Percentiles rank a stretch among this genome's conserved stretches.
These are phyloP conservation scores for Oryzias melastigma DNA, from an alignment of 2,113 vertebrate genomes.

Conservation along the genomic window DNA sequence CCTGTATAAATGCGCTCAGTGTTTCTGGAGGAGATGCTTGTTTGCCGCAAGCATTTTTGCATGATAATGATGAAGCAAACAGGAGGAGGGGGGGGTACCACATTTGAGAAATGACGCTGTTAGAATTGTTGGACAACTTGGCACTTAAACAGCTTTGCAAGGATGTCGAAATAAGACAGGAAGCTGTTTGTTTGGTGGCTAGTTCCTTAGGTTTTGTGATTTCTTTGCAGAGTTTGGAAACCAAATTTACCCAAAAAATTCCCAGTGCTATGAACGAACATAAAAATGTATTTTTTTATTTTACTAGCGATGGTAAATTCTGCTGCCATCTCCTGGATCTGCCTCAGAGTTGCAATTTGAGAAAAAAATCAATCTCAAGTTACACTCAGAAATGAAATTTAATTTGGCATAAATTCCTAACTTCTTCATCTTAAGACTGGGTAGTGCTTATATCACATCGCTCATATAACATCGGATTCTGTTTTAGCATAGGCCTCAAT, in stretches of 20 bases:
- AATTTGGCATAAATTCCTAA: constrained; percentile 18
- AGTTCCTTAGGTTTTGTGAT: constrained; percentile 10
- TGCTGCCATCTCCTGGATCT: constrained; percentile 66
- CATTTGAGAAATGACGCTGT: too few relatives aligned
- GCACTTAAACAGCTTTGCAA: constrained; percentile 4
- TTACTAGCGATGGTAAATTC: neutral
- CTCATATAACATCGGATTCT: constrained; percentile 3
- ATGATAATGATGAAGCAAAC: constrained; percentile 11
- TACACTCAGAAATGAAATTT: constrained; percentile 27
- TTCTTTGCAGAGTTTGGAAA: constrained; percentile 25
- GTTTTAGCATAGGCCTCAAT: constrained; percentile 24
- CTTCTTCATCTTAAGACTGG: constrained; percentile 23
- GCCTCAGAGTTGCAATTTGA: constrained; percentile 32
- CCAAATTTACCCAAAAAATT: too few relatives aligned
- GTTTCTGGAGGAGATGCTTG: constrained; percentile 30
- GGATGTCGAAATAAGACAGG: constrained; percentile 3
- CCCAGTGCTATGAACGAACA: too few relatives aligned
- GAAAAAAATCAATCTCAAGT: constrained; percentile 4
- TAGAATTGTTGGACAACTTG: too few relatives aligned
- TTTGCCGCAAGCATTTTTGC: constrained; percentile 40
- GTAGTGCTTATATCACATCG: constrained; percentile 24
- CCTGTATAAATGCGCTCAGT: constrained; percentile 30
- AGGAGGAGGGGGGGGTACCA: too few relatives aligned
- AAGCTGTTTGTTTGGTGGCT: constrained; percentile 7
- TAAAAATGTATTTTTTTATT: neutral